phyloP scores from a whole-genome alignment of 2,797 vertebrate species.

The Sebastes taczanowskii region DNA sequence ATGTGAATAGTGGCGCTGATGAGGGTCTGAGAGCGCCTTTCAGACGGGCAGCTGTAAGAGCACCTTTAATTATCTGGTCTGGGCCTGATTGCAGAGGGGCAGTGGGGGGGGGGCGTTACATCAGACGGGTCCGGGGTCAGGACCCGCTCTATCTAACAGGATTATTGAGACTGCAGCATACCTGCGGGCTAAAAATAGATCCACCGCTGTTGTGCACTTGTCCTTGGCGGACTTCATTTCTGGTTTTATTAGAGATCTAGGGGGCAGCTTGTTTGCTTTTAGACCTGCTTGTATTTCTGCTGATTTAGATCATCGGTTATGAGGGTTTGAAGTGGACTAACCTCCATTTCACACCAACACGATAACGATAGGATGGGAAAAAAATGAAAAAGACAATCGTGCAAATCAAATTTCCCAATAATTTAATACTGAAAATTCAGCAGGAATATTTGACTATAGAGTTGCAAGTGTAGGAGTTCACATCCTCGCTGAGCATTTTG shows the following conservation, averaged over 20 bases:
- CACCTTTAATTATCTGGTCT: constrained; percentile 65
- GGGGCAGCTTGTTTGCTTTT: not conserved
- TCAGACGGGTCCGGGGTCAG: constrained; percentile 46
- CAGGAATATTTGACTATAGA: not conserved
- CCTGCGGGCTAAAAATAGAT: constrained; percentile 64
- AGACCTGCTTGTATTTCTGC: not conserved
- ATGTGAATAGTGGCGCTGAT: constrained; percentile 60
- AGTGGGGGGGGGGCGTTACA: constrained; percentile 28
- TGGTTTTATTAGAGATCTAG: constrained; percentile 3
- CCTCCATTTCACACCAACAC: constrained; percentile 22
- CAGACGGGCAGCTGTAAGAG: constrained; percentile 53
- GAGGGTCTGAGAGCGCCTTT: constrained; percentile 47
- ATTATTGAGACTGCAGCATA: constrained; percentile 70
- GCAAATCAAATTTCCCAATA: not conserved
- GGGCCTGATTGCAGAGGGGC: constrained; percentile 62
- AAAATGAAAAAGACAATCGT: not conserved
- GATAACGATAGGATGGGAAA: not conserved
- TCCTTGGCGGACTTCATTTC: constrained; percentile 28
- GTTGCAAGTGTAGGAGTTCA: not conserved
- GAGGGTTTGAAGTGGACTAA: not conserved
- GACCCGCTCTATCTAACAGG: constrained; percentile 48
- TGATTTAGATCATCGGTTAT: not conserved
- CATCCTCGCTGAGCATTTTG: not conserved
- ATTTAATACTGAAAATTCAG: not conserved
- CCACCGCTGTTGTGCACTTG: constrained; percentile 18